Conservation (phyloP, 2,113 vertebrate genomes). For the Agapornis roseicollis region DNA sequence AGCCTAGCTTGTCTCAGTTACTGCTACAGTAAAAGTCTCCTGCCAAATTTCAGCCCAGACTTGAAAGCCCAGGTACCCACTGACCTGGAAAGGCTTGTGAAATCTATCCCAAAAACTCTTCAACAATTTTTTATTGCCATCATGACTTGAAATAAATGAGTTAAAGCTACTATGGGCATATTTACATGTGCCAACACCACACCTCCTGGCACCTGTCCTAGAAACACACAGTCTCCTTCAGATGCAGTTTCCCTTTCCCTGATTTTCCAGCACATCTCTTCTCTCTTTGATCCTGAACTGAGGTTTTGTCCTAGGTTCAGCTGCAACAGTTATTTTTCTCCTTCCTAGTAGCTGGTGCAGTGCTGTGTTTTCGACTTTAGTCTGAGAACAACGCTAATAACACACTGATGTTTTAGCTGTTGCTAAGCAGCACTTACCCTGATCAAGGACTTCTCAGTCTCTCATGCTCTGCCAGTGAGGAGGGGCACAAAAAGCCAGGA, state of each 20-base stretch:
- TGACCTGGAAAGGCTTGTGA: neutral
- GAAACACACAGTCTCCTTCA: neutral
- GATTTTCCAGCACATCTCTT: neutral
- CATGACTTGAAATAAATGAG: neutral
- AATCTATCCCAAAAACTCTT: neutral
- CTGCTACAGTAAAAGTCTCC: neutral
- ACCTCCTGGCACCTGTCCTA: neutral
- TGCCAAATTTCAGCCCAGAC: neutral
- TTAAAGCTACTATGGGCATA: neutral
- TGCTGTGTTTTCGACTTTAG: neutral
- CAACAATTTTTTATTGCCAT: neutral
- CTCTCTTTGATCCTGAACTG: neutral
- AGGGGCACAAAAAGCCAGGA: neutral
- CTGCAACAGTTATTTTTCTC: neutral
- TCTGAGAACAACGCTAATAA: neutral
- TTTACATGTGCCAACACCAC: neutral
- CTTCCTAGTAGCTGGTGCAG: neutral
- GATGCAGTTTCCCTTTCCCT: neutral
- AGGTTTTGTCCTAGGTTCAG: neutral
- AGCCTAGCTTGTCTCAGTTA: neutral
- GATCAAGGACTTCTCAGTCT: neutral
- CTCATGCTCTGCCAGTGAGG: neutral
- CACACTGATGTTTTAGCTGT: neutral
- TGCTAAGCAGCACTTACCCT: neutral
- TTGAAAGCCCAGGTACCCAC: neutral